Evolutionary conservation across 2,888 invertebrate genomes (phyloP), one percentile per base, ranked within the genome.

Genomic region (Limulus polyphemus): DNA sequence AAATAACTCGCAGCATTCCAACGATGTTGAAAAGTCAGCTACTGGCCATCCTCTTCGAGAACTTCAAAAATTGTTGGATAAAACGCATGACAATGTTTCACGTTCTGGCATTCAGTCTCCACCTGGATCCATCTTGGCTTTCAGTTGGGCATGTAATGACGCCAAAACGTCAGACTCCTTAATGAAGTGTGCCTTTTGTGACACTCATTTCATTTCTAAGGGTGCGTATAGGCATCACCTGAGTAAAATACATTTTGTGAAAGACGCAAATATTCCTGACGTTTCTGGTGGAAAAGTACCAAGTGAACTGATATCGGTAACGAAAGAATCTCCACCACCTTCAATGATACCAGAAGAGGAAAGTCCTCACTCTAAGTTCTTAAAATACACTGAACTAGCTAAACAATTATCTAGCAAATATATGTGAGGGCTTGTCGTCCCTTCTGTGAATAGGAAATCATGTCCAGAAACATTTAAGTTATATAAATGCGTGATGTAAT

Each of bases 351-450:
- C 85, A 75, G 91, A 91, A 74, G 32, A 32, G 7, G 93, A 93
- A 78, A 91, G 90, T 76, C 90, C 92, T 57, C 92, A 93, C 79
- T 92, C 95, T 72, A 97, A 95, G 82, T 95, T 95, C 82, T 86
- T 94, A 72, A 95, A 95, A 81, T 97, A 97, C 81, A 94, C 94
- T 76, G 94, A 97, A 81, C 85, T 97, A 80, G 97, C 97, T 74
- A 95, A 95, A 80, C 95, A 97, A 81, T 82, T 97, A 77, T 94
- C 94, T 77, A 93, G 92, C 81, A 94, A 94, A 81, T 93, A 92
- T 62, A 72, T 73, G 52, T 32, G 32, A 32, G 7, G 32, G 32
- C 7, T 32, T 32, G 32, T 32, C 32, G 32, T 32, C 32, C 32
- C 32, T 32, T 7, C 32, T 32, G 32, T 32, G 32, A 32, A 32